Percentiles rank a stretch among this genome's conserved stretches.
phyloP scores from a whole-genome alignment of 2,113 vertebrate genomes.

The Pomatorhinus ruficollis region DNA sequence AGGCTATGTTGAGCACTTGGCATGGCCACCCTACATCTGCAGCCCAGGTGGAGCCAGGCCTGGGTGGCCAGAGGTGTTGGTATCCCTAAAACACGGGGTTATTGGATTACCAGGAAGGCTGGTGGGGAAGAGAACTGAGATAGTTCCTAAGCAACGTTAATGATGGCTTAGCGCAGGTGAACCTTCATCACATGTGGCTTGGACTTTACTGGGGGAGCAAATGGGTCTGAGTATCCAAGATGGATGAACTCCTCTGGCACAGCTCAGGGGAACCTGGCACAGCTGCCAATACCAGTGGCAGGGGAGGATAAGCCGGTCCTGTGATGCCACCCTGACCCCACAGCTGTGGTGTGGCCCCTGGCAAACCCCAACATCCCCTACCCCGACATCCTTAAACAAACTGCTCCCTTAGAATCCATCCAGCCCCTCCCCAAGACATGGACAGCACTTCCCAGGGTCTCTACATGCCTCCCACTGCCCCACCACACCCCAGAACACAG shows the following conservation, averaged over 20 bases:
- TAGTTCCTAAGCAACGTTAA: neutral
- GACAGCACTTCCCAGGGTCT: neutral
- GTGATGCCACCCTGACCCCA: neutral
- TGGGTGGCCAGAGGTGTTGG: neutral
- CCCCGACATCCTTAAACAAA: neutral
- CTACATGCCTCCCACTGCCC: rapidly evolving
- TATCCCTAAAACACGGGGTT: neutral
- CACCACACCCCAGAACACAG: rapidly evolving
- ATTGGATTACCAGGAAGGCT: neutral
- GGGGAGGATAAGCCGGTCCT: neutral
- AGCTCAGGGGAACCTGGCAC: neutral
- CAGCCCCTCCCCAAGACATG: neutral
- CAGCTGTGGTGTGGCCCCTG: rapidly evolving
- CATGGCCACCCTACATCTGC: rapidly evolving
- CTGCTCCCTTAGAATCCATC: neutral
- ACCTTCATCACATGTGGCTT: neutral
- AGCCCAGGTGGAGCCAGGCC: neutral
- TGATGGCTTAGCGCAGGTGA: neutral
- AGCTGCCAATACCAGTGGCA: neutral
- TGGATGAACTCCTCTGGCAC: neutral
- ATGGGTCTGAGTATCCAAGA: neutral
- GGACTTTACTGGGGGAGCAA: neutral
- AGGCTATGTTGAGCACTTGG: rapidly evolving
- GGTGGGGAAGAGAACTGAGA: rapidly evolving
- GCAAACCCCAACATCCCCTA: rapidly evolving